phyloP scores from a whole-genome alignment of 2,797 vertebrate genomes.

The Leptodactylus fallax region DNA sequence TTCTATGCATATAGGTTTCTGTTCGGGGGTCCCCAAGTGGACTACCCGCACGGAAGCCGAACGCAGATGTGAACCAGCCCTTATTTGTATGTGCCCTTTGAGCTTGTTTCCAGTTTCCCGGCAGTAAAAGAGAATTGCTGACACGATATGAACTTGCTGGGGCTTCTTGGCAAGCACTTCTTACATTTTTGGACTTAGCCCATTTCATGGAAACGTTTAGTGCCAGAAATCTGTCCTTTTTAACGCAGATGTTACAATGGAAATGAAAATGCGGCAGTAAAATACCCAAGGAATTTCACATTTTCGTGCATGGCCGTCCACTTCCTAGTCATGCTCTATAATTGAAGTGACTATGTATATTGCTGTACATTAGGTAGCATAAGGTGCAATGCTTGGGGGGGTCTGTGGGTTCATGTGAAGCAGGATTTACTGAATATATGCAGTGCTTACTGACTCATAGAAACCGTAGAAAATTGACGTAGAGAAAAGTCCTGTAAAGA shows the following conservation, averaged over 20 bases:
- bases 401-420: too few relatives aligned
- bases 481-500: too few relatives aligned
- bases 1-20: too few relatives aligned
- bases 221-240: conserved; percentile 41
- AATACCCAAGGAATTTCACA: not conserved
- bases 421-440: too few relatives aligned
- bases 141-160: not conserved
- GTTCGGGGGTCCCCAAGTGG: too few relatives aligned
- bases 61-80: too few relatives aligned
- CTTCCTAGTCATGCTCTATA: not conserved
- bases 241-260: conserved; percentile 36
- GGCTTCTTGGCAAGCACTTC: not conserved
- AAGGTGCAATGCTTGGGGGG: too few relatives aligned
- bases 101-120: not conserved
- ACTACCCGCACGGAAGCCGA: too few relatives aligned
- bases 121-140: not conserved
- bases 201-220: conserved; percentile 23
- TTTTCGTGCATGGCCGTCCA: not conserved
- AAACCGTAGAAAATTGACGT: too few relatives aligned
- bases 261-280: not conserved
- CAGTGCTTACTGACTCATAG: too few relatives aligned
- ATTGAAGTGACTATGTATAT: not conserved
- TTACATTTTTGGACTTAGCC: conserved; percentile 18
- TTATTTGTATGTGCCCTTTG: not conserved
- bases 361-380: too few relatives aligned